These are phyloP conservation scores for Lordiphosa stackelbergi DNA, from an alignment of 1,140 invertebrate species.

Conservation along the genomic window DNA sequence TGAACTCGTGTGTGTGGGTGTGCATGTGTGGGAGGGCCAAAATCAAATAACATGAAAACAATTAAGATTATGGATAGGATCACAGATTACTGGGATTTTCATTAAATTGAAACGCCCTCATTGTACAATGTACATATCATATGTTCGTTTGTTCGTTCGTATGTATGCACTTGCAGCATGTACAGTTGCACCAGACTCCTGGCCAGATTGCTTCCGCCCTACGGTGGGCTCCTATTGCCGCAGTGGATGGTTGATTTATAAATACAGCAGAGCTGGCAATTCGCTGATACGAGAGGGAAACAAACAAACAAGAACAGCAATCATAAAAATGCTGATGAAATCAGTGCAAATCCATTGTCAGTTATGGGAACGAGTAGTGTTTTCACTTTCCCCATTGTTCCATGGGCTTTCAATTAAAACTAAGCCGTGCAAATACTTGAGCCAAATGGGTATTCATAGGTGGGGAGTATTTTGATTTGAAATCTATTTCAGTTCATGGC, in stretches of 20 bases:
- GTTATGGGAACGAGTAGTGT: not conserved
- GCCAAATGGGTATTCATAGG: not conserved
- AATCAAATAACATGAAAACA: constrained; percentile 5
- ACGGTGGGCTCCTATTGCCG: no score
- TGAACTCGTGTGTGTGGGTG: no score
- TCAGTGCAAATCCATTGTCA: not conserved
- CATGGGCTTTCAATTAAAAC: constrained; percentile 49
- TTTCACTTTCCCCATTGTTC: constrained; percentile 21
- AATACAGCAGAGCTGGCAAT: no score
- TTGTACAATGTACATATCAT: no score
- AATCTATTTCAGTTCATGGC: constrained; percentile 7
- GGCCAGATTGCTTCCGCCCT: no score
- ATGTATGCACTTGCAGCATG: no score
- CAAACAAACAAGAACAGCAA: no score
- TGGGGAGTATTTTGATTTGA: not conserved
- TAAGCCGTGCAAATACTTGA: constrained; percentile 10
- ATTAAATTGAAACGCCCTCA: constrained; percentile 6
- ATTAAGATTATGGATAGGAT: constrained; percentile 12
- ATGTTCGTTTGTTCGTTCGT: no score
- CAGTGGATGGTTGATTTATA: no score
- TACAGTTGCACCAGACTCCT: no score
- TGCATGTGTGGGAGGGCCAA: not conserved
- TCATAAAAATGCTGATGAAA: not conserved
- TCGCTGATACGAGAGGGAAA: no score
- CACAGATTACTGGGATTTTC: constrained; percentile 8